Evolutionary conservation across 1,140 invertebrate genomes (phyloP), one percentile per base, ranked within the genome.

Genomic region (Steinernema feltiae): DNA sequence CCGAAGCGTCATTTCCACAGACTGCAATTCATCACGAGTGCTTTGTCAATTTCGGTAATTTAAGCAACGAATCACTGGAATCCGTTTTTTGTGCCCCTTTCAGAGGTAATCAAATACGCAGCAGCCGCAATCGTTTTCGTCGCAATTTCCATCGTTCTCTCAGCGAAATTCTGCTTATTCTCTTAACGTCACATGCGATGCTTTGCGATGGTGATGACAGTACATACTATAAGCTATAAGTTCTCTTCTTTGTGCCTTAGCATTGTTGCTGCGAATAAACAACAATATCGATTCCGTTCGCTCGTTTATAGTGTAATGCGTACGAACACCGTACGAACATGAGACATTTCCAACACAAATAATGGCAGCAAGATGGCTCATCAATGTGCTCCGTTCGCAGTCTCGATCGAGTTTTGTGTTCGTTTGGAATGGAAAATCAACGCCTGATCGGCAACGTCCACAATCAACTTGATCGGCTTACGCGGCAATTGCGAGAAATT

Each of bases 401-500:
- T n/a, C n/a, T n/a, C n/a, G n/a, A n/a, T n/a, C n/a, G n/a, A n/a
- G 3, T 63, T 27, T n/a, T 7, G 7, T 63, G 24, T 63, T 63
- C 24, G 12, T 71, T 24, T 72, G 35, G 24, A 30, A 30, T 31
- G 27, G 74, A 73, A 32, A 75, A 73, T 32, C 15, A 90, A 73
- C 90, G 90, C 83, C 83, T 93, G 21, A 89, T 88, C 79, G 87
- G 90, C 79, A 92, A 92, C 88, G 81, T 93, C 21, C 90, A 92
- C 85, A 90, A 90, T 82, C 92, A 93, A 83, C 82, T 93, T 21
- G 91, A 92, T 77, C 86, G 92, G 75, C 85, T 93, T 48, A 88
- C 92, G 17, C 89, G 91, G 80, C 91, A 93, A 83, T 85, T 93
- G 30, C 87, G 89, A 48, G 92, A 93, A 87, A 87, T 93, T 72